These are phyloP conservation scores for Hippocampus kuda DNA, from an alignment of 2,797 vertebrate genomes.

Conservation along the genomic window DNA sequence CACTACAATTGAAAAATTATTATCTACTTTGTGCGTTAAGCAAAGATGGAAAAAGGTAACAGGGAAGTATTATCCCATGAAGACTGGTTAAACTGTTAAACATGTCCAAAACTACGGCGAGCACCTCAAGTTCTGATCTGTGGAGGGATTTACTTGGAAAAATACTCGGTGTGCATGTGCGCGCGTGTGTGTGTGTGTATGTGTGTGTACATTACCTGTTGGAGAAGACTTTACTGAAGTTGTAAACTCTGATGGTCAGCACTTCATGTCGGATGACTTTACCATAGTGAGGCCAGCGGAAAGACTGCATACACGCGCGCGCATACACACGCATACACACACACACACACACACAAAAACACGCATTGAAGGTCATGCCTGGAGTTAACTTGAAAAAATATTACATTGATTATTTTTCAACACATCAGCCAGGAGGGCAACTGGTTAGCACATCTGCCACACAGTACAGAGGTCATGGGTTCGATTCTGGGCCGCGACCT, in stretches of 20 bases:
- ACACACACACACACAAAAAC: constrained; percentile 11
- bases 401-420: background rate
- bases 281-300: constrained; percentile 84
- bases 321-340: constrained; percentile 3
- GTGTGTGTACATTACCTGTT: constrained; percentile 68
- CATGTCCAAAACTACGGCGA: too few relatives aligned
- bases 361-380: constrained; percentile 50
- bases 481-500: too few relatives aligned
- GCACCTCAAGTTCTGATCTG: too few relatives aligned
- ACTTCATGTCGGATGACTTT: constrained; percentile 69
- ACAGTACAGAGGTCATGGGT: too few relatives aligned
- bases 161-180: background rate
- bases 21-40: too few relatives aligned
- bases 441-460: too few relatives aligned
- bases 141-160: too few relatives aligned
- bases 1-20: too few relatives aligned
- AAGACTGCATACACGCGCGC: constrained; percentile 61
- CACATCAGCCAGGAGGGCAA: too few relatives aligned
- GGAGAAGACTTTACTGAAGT: constrained; percentile 84
- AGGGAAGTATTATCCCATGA: too few relatives aligned
- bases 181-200: constrained; percentile 12
- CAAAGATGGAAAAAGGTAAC: too few relatives aligned
- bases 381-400: constrained; percentile 16
- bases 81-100: too few relatives aligned
- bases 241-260: constrained; percentile 78